These are phyloP conservation scores for Conchocele bisecta DNA, from an alignment of 2,888 invertebrate species.

Conservation along the genomic window DNA sequence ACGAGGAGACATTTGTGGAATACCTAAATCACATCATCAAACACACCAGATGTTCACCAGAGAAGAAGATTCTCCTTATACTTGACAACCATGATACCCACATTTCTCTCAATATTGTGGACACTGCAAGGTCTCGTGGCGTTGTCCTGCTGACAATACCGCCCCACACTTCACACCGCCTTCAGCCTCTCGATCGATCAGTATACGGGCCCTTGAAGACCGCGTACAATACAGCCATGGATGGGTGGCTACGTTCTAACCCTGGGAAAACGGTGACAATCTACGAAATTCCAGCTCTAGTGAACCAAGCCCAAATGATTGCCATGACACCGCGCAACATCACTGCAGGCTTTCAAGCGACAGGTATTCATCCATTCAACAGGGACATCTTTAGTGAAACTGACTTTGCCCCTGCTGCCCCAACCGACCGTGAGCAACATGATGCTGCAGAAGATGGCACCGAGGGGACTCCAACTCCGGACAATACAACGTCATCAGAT, in stretches of 20 bases:
- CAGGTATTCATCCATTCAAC: slow-evolving; percentile 26
- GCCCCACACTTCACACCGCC: slow-evolving; percentile 67
- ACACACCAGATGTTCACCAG: slow-evolving; percentile 62
- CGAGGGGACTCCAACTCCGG: background rate
- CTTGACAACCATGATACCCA: slow-evolving; percentile 77
- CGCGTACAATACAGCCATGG: slow-evolving; percentile 68
- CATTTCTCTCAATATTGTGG: slow-evolving; percentile 48
- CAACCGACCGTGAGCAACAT: slow-evolving; percentile 14
- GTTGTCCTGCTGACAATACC: slow-evolving; percentile 81
- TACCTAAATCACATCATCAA: slow-evolving; percentile 74
- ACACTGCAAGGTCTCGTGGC: slow-evolving; percentile 77
- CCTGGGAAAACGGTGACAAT: slow-evolving; percentile 76
- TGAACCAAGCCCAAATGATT: slow-evolving; percentile 17
- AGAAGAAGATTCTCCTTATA: slow-evolving; percentile 66
- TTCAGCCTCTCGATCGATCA: slow-evolving; percentile 82
- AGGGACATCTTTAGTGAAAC: slow-evolving; percentile 18
- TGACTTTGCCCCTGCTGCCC: slow-evolving; percentile 15
- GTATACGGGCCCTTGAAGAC: slow-evolving; percentile 78
- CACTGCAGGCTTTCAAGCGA: slow-evolving; percentile 3
- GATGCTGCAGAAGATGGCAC: background rate
- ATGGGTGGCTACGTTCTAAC: slow-evolving; percentile 71
- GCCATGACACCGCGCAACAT: slow-evolving; percentile 24
- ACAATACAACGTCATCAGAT: no score
- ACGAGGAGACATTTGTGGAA: slow-evolving; percentile 60
- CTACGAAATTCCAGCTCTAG: slow-evolving; percentile 27